phyloP scores from a whole-genome alignment of 2,797 vertebrate genomes.

The Manis crassicaudata region DNA sequence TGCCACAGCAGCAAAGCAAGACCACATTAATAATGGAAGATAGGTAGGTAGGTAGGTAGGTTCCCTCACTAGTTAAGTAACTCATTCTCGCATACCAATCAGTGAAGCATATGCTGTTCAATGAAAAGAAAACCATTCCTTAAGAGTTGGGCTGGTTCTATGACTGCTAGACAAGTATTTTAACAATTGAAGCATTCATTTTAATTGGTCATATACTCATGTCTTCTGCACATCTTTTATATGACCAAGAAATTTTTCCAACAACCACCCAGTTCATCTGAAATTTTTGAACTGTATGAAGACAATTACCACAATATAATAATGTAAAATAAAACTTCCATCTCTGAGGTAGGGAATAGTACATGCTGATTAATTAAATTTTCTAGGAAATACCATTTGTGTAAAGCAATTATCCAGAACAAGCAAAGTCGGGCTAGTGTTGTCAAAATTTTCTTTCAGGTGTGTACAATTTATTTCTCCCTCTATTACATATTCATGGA shows the following conservation, averaged over 20 bases:
- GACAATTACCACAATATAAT: not conserved
- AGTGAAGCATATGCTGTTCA: not conserved
- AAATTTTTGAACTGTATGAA: not conserved
- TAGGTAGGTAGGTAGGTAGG: not conserved
- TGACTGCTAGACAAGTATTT: not conserved
- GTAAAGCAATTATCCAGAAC: not conserved
- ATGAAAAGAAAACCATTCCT: not conserved
- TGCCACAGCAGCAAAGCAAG: constrained; percentile 1
- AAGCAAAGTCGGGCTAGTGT: not conserved
- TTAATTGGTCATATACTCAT: not conserved
- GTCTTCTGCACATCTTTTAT: not conserved
- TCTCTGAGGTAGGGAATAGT: not conserved
- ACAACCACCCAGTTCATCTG: not conserved
- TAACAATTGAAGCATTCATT: not conserved
- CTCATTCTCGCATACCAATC: not conserved
- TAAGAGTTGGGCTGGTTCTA: not conserved
- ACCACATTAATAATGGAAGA: not conserved
- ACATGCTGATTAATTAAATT: not conserved
- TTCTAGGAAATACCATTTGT: not conserved
- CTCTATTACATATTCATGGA: not conserved
- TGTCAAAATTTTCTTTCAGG: not conserved
- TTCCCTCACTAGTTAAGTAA: not conserved
- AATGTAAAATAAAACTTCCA: not conserved
- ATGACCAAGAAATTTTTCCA: not conserved
- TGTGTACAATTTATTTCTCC: not conserved